Evolutionary conservation across 2,797 vertebrate genomes (phyloP).

Genomic region (Sebastolobus alascanus): DNA sequence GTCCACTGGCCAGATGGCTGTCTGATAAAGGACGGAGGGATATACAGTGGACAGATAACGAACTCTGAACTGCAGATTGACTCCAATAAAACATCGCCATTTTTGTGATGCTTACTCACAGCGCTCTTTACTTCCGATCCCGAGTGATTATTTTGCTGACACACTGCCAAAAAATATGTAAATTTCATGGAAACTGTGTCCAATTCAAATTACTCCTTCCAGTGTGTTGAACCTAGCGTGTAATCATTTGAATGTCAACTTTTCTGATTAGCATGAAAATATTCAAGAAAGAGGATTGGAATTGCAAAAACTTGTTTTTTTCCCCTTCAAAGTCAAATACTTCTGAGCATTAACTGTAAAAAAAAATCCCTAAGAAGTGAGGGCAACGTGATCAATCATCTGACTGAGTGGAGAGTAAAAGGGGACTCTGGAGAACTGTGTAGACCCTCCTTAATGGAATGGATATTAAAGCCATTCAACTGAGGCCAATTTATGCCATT

Average conservation of each 20-base stretch:
- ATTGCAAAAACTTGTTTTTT: slow-evolving; percentile 44
- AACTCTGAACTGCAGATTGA: slow-evolving; percentile 35
- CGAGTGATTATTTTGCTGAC: slow-evolving; percentile 1
- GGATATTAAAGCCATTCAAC: slow-evolving; percentile 80
- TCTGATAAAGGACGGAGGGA: slow-evolving; percentile 78
- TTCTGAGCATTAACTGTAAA: slow-evolving; percentile 65
- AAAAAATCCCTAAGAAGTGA: slow-evolving; percentile 55
- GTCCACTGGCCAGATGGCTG: slow-evolving; percentile 84
- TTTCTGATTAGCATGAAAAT: slow-evolving; percentile 72
- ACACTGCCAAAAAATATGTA: slow-evolving; percentile 10
- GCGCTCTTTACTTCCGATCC: slow-evolving; percentile 13
- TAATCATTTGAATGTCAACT: slow-evolving; percentile 65
- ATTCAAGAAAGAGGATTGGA: slow-evolving; percentile 65
- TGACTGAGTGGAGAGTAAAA: slow-evolving; percentile 69
- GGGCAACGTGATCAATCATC: slow-evolving; percentile 72
- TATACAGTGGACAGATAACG: slow-evolving; percentile 62
- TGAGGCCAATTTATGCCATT: slow-evolving; percentile 81
- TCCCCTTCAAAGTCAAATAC: slow-evolving; percentile 65
- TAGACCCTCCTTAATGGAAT: slow-evolving; percentile 73
- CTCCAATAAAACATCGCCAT: slow-evolving; percentile 22
- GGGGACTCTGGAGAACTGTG: slow-evolving; percentile 61
- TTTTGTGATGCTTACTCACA: background rate
- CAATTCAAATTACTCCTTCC: slow-evolving; percentile 28
- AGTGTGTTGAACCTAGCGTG: slow-evolving; percentile 54
- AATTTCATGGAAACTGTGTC: slow-evolving; percentile 17